A percentile compares a stretch with the other conserved stretches of the same genome.
Conservation (phyloP, 2,888 invertebrate genomes). For the Mythimna vitellina region DNA sequence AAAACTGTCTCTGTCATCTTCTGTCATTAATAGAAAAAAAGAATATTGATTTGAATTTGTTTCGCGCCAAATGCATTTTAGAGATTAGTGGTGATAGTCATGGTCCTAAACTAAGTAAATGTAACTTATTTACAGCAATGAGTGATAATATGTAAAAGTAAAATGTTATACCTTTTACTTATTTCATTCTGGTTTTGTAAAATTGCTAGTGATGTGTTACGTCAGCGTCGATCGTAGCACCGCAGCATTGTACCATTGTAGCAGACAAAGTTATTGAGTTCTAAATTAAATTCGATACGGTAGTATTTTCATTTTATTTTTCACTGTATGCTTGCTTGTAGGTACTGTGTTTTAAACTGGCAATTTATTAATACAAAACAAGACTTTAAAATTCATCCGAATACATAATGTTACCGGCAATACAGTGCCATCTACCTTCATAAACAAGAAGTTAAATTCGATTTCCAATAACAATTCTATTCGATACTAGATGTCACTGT, state of each 20-base stretch:
- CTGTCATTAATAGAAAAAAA: neutral
- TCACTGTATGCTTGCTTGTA: too few relatives aligned
- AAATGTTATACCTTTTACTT: neutral
- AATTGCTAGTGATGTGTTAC: conserved; percentile 34
- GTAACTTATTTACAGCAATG: too few relatives aligned
- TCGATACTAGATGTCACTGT: conserved; percentile 76
- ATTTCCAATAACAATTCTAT: conserved; percentile 63
- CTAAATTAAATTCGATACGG: neutral
- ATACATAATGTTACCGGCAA: neutral
- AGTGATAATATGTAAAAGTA: too few relatives aligned
- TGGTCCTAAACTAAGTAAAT: too few relatives aligned
- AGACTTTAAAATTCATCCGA: neutral
- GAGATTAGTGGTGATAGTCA: too few relatives aligned
- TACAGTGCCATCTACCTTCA: conserved; percentile 68
- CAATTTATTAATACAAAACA: neutral
- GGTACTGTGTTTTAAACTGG: neutral
- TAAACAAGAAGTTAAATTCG: conserved; percentile 25
- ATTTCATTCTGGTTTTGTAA: neutral
- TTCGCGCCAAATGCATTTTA: too few relatives aligned
- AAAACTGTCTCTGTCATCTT: neutral
- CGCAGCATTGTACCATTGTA: neutral
- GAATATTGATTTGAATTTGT: neutral
- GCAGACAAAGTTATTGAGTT: too few relatives aligned
- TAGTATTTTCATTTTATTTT: neutral
- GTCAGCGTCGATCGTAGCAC: conserved; percentile 44